These are phyloP conservation scores for Spatulosminthurus flaviceps DNA, from an alignment of 2,888 invertebrate genomes.

Conservation along the genomic window DNA sequence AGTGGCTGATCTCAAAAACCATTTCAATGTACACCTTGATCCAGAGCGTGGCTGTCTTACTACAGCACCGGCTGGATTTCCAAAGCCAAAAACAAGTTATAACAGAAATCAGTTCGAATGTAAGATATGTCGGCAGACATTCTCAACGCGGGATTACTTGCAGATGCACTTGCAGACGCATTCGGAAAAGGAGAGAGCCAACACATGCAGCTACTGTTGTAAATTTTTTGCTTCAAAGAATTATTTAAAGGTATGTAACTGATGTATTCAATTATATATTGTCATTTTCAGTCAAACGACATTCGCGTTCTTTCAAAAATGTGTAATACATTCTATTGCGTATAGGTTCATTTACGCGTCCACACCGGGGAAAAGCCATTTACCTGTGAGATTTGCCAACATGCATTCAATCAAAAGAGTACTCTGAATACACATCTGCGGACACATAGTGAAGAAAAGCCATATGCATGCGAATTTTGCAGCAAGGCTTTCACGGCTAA, in stretches of 20 bases:
- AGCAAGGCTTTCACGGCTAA: constrained; percentile 49
- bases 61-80: constrained; percentile 28
- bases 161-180: constrained; percentile 48
- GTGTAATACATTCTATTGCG: neutral
- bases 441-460: constrained; percentile 43
- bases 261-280: no score
- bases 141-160: constrained; percentile 44
- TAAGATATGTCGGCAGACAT: constrained; percentile 47
- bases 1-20: constrained; percentile 43
- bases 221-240: constrained; percentile 48
- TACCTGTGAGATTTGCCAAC: constrained; percentile 48
- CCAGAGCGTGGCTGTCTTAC: constrained; percentile 45
- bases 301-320: no score
- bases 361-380: constrained; percentile 48
- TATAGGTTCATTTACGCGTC: constrained; percentile 43
- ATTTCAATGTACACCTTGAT: constrained; percentile 41
- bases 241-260: constrained; percentile 42
- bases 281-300: no score
- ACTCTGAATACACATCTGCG: constrained; percentile 46
- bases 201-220: constrained; percentile 47
- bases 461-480: constrained; percentile 47
- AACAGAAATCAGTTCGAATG: constrained; percentile 45
- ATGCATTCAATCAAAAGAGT: constrained; percentile 48
- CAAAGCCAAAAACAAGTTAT: constrained; percentile 30
- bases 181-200: constrained; percentile 47